phyloP scores from a whole-genome alignment of 64 coral and sea anemone species.

The Porites australiensis region DNA sequence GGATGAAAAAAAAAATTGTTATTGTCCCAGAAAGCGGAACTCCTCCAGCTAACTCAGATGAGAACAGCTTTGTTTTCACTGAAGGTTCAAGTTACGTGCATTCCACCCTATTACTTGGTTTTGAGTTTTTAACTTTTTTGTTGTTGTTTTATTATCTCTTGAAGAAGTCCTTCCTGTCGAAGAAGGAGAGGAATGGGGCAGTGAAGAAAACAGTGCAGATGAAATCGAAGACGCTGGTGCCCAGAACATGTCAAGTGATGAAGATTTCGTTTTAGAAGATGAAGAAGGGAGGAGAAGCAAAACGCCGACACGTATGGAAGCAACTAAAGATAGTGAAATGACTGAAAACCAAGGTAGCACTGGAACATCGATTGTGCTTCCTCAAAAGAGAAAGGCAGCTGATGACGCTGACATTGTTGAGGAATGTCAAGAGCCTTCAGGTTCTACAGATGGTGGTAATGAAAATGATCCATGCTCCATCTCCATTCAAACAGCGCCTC shows the following conservation, averaged over 20 bases:
- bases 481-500: slow-evolving; percentile 60
- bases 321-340: background rate
- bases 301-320: background rate
- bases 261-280: slow-evolving; percentile 71
- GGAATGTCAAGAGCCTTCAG: background rate
- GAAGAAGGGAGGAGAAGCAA: slow-evolving; percentile 30
- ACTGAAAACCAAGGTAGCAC: background rate
- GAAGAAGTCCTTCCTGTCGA: slow-evolving; percentile 24
- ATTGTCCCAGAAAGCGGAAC: too few species aligned
- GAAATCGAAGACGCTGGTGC: slow-evolving; percentile 78
- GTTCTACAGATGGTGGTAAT: background rate
- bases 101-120: too few species aligned
- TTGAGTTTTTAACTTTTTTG: background rate
- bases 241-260: slow-evolving; percentile 67
- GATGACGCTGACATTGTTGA: background rate
- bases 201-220: slow-evolving; percentile 81
- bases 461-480: slow-evolving; percentile 36
- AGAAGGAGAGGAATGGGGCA: slow-evolving; percentile 84
- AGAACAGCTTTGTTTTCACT: too few species aligned
- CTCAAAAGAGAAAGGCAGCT: slow-evolving; percentile 44
- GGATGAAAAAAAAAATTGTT: too few species aligned
- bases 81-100: too few species aligned
- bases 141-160: background rate
- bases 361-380: slow-evolving; percentile 4
- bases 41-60: too few species aligned